Conservation (phyloP, 2,888 invertebrate species). For the Linnaemya tessellans region DNA sequence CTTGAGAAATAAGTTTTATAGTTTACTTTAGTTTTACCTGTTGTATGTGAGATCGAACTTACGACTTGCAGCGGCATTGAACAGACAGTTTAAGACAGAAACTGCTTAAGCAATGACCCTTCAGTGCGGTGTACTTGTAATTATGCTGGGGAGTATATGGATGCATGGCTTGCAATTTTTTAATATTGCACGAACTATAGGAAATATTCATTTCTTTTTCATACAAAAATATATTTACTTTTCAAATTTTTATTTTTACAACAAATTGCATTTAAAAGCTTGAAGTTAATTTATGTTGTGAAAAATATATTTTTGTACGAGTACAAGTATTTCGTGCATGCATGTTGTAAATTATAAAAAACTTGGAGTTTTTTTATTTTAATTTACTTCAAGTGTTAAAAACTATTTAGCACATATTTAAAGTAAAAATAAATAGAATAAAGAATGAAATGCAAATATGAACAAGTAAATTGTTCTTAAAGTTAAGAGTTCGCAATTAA, state of each 20-base stretch:
- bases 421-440: neutral
- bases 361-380: neutral
- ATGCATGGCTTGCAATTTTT: neutral
- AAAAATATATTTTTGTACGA: slow-evolving; percentile 59
- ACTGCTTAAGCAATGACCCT: too few species aligned
- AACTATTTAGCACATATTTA: slow-evolving; percentile 57
- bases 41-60: too few species aligned
- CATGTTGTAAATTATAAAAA: slow-evolving; percentile 49
- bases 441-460: slow-evolving; percentile 7
- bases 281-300: slow-evolving; percentile 57
- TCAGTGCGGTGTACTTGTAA: neutral
- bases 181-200: slow-evolving; percentile 27
- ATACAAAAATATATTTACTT: slow-evolving; percentile 38
- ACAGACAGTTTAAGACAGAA: too few species aligned
- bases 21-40: too few species aligned
- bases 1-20: too few species aligned
- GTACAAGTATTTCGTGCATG: slow-evolving; percentile 47
- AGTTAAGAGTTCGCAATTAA: slow-evolving; percentile 47
- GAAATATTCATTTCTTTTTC: slow-evolving; percentile 35
- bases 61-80: too few species aligned
- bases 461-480: slow-evolving; percentile 52
- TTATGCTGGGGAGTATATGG: neutral
- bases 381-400: slow-evolving; percentile 47
- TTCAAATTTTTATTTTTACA: slow-evolving; percentile 43
- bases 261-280: slow-evolving; percentile 41